Percentiles rank a stretch among this genome's conserved stretches.
phyloP scores from a whole-genome alignment of 2,797 vertebrate genomes.

The Chromobotia macracanthus region DNA sequence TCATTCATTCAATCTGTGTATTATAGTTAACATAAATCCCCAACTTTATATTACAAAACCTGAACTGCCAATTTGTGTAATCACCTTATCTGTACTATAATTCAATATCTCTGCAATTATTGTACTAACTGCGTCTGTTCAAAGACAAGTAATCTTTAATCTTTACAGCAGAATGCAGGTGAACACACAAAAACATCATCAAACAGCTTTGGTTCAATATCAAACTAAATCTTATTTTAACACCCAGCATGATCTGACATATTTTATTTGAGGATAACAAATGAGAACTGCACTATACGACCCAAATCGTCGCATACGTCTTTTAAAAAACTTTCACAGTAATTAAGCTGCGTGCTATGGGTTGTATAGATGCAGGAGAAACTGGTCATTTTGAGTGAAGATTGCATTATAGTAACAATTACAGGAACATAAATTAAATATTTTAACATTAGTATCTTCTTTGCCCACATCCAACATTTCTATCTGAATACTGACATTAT shows the following conservation, averaged over 20 bases:
- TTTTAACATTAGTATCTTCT: too few relatives aligned
- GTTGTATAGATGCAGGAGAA: background rate
- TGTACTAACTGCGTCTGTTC: background rate
- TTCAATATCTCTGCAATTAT: background rate
- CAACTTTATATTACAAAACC: background rate
- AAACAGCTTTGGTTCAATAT: background rate
- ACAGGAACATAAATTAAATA: too few relatives aligned
- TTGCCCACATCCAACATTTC: too few relatives aligned
- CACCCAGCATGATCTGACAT: background rate
- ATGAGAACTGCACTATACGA: background rate
- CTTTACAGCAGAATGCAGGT: background rate
- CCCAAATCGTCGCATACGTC: background rate
- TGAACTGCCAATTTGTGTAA: background rate
- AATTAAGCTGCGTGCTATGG: background rate
- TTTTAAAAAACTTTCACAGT: background rate
- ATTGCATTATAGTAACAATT: too few relatives aligned
- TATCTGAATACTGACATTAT: too few relatives aligned
- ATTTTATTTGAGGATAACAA: background rate
- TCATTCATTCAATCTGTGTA: background rate
- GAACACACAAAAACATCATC: constrained; percentile 2
- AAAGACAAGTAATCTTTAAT: background rate
- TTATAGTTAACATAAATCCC: background rate
- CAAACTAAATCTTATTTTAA: background rate
- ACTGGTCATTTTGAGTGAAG: too few relatives aligned
- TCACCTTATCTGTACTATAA: background rate